phyloP scores from a whole-genome alignment of 1,140 invertebrate genomes.

The Argopecten irradians region DNA sequence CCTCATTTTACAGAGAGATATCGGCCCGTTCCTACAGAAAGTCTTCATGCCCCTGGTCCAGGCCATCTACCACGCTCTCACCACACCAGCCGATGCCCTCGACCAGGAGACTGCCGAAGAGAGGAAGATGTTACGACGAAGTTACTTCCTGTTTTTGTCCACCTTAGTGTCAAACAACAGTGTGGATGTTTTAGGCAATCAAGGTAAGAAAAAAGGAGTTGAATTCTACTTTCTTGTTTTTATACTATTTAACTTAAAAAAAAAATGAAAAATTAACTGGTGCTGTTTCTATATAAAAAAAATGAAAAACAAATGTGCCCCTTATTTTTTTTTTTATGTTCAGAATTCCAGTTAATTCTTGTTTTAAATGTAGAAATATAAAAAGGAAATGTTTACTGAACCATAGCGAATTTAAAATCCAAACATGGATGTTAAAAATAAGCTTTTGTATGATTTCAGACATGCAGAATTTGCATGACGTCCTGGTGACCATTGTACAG shows the following conservation, averaged over 20 bases:
- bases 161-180: conserved; percentile 79
- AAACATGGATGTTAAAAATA: no score
- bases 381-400: no score
- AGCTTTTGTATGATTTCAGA: conserved; percentile 64
- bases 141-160: conserved; percentile 80
- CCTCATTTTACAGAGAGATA: conserved; percentile 77
- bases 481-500: conserved; percentile 79
- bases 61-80: conserved; percentile 78
- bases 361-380: no score
- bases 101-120: conserved; percentile 79
- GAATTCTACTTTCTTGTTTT: no score
- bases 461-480: conserved; percentile 74
- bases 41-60: conserved; percentile 80
- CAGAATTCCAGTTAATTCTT: no score
- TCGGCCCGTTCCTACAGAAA: conserved; percentile 79
- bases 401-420: no score
- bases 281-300: no score
- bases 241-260: no score
- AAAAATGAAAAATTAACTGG: no score
- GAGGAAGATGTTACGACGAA: conserved; percentile 78
- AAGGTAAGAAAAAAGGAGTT: conserved; percentile 75
- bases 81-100: conserved; percentile 76
- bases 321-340: no score
- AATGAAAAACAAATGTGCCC: no score
- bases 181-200: conserved; percentile 78